phyloP scores from a whole-genome alignment of 2,888 invertebrate genomes.

The Ectemnius lituratus region DNA sequence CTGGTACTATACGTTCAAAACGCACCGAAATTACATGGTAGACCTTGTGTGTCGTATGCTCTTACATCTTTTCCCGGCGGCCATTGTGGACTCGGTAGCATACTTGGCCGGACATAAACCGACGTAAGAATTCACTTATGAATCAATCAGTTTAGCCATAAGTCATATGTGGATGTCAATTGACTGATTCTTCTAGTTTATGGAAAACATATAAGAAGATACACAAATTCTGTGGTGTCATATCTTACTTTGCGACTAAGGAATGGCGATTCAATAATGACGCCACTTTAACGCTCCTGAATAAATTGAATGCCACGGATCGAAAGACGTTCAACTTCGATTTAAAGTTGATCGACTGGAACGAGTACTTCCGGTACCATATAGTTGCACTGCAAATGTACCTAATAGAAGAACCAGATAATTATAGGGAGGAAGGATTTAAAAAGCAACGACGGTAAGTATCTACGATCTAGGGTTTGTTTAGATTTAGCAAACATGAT shows the following conservation, averaged over 20 bases:
- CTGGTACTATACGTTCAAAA: constrained; percentile 82
- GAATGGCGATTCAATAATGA: constrained; percentile 86
- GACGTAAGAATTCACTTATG: constrained; percentile 78
- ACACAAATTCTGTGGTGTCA: constrained; percentile 84
- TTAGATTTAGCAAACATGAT: background rate
- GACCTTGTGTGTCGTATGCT: constrained; percentile 80
- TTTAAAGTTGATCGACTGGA: constrained; percentile 86
- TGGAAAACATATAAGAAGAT: constrained; percentile 86
- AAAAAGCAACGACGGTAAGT: constrained; percentile 67
- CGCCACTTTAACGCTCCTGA: constrained; percentile 82
- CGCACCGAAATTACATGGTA: constrained; percentile 80
- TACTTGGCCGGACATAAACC: constrained; percentile 81
- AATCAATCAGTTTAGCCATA: background rate
- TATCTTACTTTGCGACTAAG: constrained; percentile 88
- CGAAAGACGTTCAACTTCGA: constrained; percentile 85
- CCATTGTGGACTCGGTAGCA: constrained; percentile 79
- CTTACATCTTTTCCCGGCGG: constrained; percentile 82
- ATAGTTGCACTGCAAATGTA: constrained; percentile 86
- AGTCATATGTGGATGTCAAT: background rate
- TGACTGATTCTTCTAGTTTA: constrained; percentile 73
- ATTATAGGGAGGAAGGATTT: constrained; percentile 81
- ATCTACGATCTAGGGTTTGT: background rate
- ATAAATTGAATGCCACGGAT: constrained; percentile 80
- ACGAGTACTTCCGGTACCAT: constrained; percentile 83
- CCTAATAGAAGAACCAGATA: constrained; percentile 86